A percentile compares a stretch with the other conserved stretches of the same genome.
Evolutionary conservation across 2,888 invertebrate genomes (phyloP).

Genomic region (Lacanobia oleracea): DNA sequence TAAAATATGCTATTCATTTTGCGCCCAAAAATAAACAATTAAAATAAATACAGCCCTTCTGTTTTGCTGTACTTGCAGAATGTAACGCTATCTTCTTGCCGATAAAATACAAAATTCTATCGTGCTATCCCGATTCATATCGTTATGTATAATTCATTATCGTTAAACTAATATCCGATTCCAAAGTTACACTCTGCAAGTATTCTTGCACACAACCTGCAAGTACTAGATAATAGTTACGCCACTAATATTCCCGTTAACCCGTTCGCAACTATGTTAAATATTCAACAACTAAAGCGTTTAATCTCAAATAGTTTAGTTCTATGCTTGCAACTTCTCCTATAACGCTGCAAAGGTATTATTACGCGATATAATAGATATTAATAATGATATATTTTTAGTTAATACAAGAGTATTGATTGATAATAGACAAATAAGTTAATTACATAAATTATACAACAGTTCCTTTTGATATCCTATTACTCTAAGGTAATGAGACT

Average conservation of each 20-base stretch:
- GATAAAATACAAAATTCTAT: too few relatives aligned
- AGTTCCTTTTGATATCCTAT: too few relatives aligned
- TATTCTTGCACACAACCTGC: slow-evolving; percentile 12
- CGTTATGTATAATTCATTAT: neutral
- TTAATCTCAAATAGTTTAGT: slow-evolving; percentile 23
- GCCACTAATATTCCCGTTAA: slow-evolving; percentile 40
- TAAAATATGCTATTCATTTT: too few relatives aligned
- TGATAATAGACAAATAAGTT: too few relatives aligned
- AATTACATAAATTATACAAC: too few relatives aligned
- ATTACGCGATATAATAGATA: neutral
- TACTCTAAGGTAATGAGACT: too few relatives aligned
- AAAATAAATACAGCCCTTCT: neutral
- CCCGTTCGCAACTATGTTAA: slow-evolving; percentile 25
- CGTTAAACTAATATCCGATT: neutral
- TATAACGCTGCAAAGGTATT: slow-evolving; percentile 1
- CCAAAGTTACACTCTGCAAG: slow-evolving; percentile 19
- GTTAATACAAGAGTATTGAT: too few relatives aligned
- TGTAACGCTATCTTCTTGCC: neutral
- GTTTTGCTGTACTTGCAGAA: slow-evolving; percentile 6
- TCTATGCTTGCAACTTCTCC: slow-evolving; percentile 14
- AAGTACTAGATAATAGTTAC: slow-evolving; percentile 32
- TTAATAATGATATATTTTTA: neutral
- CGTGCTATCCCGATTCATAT: too few relatives aligned
- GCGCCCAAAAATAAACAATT: neutral
- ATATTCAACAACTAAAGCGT: slow-evolving; percentile 32